Evolutionary conservation across 2,888 invertebrate genomes (phyloP).

Genomic region (Caenorhabditis drosophilae): DNA sequence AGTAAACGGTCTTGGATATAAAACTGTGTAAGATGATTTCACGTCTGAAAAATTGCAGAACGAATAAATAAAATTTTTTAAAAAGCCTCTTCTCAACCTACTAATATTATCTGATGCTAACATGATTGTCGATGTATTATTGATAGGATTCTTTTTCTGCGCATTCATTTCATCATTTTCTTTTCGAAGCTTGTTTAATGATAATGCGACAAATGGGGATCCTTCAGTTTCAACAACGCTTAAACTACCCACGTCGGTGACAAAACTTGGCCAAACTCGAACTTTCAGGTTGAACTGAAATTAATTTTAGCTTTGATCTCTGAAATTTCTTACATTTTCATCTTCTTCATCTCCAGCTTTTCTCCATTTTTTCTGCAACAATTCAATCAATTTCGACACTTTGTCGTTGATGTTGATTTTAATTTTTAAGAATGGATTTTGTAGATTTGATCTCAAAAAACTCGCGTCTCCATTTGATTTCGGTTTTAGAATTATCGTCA

Average conservation of each 20-base stretch:
- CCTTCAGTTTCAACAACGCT: conserved; percentile 12
- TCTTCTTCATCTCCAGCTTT: background rate
- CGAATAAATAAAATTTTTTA: too few relatives aligned
- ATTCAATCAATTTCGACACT: conserved; percentile 46
- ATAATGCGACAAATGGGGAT: conserved; percentile 18
- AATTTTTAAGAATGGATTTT: conserved; percentile 51
- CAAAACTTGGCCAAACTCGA: conserved; percentile 29
- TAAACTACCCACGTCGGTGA: conserved; percentile 26
- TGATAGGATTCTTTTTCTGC: background rate
- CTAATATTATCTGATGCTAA: conserved; percentile 11
- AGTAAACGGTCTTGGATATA: conserved; percentile 30
- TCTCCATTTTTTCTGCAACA: conserved; percentile 50
- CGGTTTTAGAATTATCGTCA: conserved; percentile 47
- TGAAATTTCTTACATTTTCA: background rate
- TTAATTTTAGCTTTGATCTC: background rate
- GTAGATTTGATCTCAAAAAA: conserved; percentile 40
- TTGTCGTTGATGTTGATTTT: conserved; percentile 55
- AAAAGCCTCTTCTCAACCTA: conserved; percentile 2
- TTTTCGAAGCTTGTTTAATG: conserved; percentile 26
- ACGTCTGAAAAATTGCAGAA: conserved; percentile 29
- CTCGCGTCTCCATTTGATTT: conserved; percentile 40
- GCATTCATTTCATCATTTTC: background rate
- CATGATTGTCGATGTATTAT: background rate
- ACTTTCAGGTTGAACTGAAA: conserved; percentile 1
- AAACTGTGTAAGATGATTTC: conserved; percentile 13